Base-by-base conservation (phyloP, 2,888 invertebrate species). In the Disparrhopalites patrizii region DNA sequence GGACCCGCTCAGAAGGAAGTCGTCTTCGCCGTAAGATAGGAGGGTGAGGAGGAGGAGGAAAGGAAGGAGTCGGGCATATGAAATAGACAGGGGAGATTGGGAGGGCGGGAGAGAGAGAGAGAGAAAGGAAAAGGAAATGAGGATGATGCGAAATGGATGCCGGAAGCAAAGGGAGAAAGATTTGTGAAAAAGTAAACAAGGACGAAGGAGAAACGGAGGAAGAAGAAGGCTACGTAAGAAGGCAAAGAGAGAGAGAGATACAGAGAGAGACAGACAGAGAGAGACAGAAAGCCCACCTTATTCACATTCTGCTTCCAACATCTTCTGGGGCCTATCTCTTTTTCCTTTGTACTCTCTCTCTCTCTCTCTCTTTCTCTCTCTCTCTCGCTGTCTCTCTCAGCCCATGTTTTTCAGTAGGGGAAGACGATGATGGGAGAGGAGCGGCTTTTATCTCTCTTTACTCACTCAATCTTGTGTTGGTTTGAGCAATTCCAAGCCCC, bases 121-220 rank as follows among this genome's bases (percentile, higher is more conserved):
- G 28, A 55, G 30, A 3, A 13, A 31, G 31, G 7, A 2, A 4
- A 27, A 18, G 18, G n/a, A 15, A 30, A 28, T 28, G n/a, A 3
- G 30, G 8, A 18, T 13, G 28, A 30, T 27, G 30, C 55, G 28
- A 18, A 30, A 55, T 23, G 55, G 31, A 30, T 30, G 28, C 55
- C 28, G 31, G 55, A 30, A 55, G 55, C n/a, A 55, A 31, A 25
- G 31, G 31, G 15, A n/a, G n/a, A n/a, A 40, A 40, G 40, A 40
- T 40, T 40, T 40, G 40, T 40, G n/a, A 18, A 40, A 40, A 40
- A 40, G 40, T 40, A 40, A n/a, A n/a, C 40, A 40, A 40, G 40
- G 40, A 40, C 40, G 40, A 40, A 18, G 25, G 52, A 15, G 27
- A 25, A 52, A 10, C 1, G 52, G 7, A 3, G 10, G n/a, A 51